A percentile compares a stretch with the other conserved stretches of the same genome.
phyloP scores from a whole-genome alignment of 2,797 vertebrate species.

The Parauchenoglanis ngamensis region DNA sequence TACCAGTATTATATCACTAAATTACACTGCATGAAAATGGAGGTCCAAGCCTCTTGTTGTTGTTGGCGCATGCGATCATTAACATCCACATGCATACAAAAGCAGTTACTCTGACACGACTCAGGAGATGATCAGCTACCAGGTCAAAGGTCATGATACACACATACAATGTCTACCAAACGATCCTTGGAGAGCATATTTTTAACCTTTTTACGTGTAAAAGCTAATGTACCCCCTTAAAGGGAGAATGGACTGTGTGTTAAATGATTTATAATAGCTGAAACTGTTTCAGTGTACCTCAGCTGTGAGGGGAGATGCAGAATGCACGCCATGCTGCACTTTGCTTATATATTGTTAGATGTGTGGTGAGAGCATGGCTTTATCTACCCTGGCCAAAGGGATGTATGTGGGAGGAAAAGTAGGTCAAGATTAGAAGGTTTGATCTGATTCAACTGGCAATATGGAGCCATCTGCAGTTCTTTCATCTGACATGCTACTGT shows the following conservation, averaged over 20 bases:
- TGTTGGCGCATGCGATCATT: slow-evolving; percentile 8
- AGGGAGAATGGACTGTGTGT: slow-evolving; percentile 72
- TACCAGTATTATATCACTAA: neutral
- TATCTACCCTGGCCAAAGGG: slow-evolving; percentile 51
- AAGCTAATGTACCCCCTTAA: slow-evolving; percentile 62
- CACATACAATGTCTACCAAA: slow-evolving; percentile 3
- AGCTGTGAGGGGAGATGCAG: slow-evolving; percentile 50
- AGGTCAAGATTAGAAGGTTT: slow-evolving; percentile 53
- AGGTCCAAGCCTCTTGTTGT: neutral
- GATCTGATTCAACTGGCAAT: slow-evolving; percentile 48
- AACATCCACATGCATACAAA: slow-evolving; percentile 30
- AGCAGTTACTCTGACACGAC: slow-evolving; percentile 10
- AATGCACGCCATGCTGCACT: slow-evolving; percentile 47
- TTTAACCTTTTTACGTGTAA: slow-evolving; percentile 65
- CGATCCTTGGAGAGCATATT: slow-evolving; percentile 67
- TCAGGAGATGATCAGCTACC: slow-evolving; percentile 14
- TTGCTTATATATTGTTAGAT: slow-evolving; percentile 57
- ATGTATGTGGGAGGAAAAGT: slow-evolving; percentile 50
- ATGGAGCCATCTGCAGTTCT: slow-evolving; percentile 46
- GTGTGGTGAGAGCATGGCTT: slow-evolving; percentile 50
- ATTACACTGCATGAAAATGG: slow-evolving; percentile 12
- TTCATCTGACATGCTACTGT: slow-evolving; percentile 52
- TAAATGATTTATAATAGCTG: slow-evolving; percentile 82
- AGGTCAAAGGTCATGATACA: slow-evolving; percentile 43
- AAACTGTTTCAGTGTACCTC: slow-evolving; percentile 80